Evolutionary conservation across 2,113 vertebrate species (phyloP).

Genomic region (Lycocorax pyrrhopterus): DNA sequence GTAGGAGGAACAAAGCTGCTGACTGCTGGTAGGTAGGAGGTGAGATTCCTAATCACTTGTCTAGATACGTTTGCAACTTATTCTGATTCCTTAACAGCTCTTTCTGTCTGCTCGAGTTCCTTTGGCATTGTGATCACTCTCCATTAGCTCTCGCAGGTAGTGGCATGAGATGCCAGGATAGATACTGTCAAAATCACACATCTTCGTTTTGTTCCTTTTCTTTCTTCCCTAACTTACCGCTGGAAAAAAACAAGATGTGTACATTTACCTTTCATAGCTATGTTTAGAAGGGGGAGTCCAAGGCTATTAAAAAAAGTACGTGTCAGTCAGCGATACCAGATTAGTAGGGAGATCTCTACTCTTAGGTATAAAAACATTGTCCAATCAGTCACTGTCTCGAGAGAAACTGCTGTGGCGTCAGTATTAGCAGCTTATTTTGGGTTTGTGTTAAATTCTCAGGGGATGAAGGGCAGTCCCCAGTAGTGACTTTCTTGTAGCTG

Average conservation of each 20-base stretch:
- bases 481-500: neutral
- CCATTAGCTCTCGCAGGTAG: conserved; percentile 20
- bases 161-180: conserved; percentile 50
- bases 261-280: neutral
- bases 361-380: neutral
- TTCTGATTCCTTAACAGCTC: conserved; percentile 43
- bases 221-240: neutral
- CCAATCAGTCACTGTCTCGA: neutral
- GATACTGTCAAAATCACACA: conserved; percentile 54
- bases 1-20: neutral
- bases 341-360: neutral
- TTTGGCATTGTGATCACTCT: conserved; percentile 56
- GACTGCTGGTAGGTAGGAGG: conserved; percentile 2
- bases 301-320: neutral
- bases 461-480: neutral
- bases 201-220: conserved; percentile 8
- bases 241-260: neutral
- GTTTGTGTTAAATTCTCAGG: neutral
- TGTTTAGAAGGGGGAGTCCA: neutral
- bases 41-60: conserved; percentile 39
- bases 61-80: conserved; percentile 47
- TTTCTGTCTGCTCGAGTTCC: neutral
- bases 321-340: neutral
- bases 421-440: neutral
- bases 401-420: neutral